These are phyloP conservation scores for Galaxea fascicularis DNA, from an alignment of 92 coral and sea anemone species.

Conservation along the genomic window DNA sequence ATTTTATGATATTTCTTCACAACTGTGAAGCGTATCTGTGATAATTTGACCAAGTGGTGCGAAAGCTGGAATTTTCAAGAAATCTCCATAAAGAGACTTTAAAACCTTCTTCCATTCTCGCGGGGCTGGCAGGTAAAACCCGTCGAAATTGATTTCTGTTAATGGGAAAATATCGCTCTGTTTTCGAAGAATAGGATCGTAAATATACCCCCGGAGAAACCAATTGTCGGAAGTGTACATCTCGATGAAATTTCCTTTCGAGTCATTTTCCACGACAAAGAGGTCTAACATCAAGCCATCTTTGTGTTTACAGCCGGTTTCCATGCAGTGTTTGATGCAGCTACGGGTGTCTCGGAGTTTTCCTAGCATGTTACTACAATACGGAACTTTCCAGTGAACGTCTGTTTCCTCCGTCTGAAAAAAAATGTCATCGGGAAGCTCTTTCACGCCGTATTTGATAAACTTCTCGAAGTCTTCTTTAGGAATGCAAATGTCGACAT, in stretches of 20 bases:
- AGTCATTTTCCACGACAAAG: conserved; percentile 32
- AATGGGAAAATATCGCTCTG: conserved; percentile 51
- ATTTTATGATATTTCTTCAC: conserved; percentile 7
- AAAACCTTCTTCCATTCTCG: conserved; percentile 37
- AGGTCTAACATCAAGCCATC: conserved; percentile 45
- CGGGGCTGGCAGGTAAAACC: conserved; percentile 53
- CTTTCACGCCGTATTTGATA: conserved; percentile 7
- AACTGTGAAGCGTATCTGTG: conserved; percentile 25
- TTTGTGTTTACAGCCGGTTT: conserved; percentile 26
- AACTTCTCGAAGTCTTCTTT: conserved; percentile 47
- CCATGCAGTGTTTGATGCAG: conserved; percentile 18
- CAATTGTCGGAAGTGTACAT: neutral
- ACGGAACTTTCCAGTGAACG: conserved; percentile 20
- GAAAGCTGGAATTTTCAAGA: conserved; percentile 13
- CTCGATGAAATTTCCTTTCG: conserved; percentile 51
- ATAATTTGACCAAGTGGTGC: neutral
- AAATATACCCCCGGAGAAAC: neutral
- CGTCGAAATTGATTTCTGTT: conserved; percentile 57
- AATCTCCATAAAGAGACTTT: conserved; percentile 28
- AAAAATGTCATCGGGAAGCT: conserved; percentile 61
- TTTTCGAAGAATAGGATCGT: conserved; percentile 29
- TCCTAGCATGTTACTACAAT: conserved; percentile 13
- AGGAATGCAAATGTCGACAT: conserved; percentile 49
- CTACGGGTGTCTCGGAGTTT: conserved; percentile 61
- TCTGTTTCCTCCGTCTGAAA: conserved; percentile 65